These are phyloP conservation scores for Trypoxylus dichotomus DNA, from an alignment of 1,140 invertebrate genomes.

Conservation along the genomic window DNA sequence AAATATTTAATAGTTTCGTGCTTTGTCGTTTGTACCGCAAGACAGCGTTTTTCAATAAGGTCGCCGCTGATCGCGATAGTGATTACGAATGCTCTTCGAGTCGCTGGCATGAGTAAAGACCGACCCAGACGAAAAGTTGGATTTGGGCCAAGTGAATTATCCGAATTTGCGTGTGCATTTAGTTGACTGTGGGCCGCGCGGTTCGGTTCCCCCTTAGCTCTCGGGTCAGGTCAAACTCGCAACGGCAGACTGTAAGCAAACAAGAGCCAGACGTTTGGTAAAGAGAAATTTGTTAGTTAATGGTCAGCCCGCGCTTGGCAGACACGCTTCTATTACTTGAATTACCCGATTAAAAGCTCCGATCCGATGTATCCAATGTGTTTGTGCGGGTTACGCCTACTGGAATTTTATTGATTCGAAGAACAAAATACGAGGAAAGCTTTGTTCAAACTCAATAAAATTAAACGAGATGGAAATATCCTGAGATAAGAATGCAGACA, in stretches of 20 bases:
- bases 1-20: neutral
- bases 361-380: neutral
- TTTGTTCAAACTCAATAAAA: neutral
- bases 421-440: neutral
- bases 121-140: conserved; percentile 8
- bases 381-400: neutral
- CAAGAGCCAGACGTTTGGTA: conserved; percentile 26
- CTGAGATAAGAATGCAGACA: too few species aligned
- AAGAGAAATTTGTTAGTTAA: conserved; percentile 26
- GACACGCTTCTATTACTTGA: conserved; percentile 15
- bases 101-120: neutral
- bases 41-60: neutral
- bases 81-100: neutral
- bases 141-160: conserved; percentile 1
- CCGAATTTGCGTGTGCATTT: conserved; percentile 20
- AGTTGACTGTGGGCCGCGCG: neutral
- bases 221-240: neutral
- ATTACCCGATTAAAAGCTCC: conserved; percentile 14
- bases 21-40: neutral
- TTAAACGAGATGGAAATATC: neutral
- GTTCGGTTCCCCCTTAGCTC: neutral
- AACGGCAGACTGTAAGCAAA: conserved; percentile 16
- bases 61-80: neutral
- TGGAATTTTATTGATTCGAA: neutral
- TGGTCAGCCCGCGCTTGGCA: conserved; percentile 15